Percentiles rank a stretch among this genome's conserved stretches.
phyloP scores from a whole-genome alignment of 2,888 invertebrate genomes.

The Drosophila anceps region DNA sequence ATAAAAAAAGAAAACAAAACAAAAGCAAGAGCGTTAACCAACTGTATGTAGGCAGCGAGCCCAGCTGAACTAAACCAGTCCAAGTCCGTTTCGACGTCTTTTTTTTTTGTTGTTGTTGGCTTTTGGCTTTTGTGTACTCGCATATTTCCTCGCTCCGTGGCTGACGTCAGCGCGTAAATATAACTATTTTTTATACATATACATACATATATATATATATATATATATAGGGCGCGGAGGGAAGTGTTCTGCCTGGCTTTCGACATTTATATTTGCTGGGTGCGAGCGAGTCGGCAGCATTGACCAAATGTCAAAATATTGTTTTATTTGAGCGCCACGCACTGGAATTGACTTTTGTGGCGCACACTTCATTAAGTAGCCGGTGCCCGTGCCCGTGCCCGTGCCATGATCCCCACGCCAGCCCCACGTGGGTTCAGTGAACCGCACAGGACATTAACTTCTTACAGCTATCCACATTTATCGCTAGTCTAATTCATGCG shows the following conservation, averaged over 20 bases:
- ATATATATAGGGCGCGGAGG: constrained; percentile 16
- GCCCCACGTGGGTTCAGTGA: constrained; percentile 22
- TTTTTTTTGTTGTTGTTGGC: constrained; percentile 21
- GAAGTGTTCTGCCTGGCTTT: constrained; percentile 56
- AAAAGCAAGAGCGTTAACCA: not conserved
- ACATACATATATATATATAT: not conserved
- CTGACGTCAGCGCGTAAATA: constrained; percentile 73
- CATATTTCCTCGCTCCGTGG: constrained; percentile 47
- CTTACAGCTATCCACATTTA: constrained; percentile 8
- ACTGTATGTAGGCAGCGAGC: constrained; percentile 28
- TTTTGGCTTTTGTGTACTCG: constrained; percentile 39
- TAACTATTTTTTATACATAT: constrained; percentile 59
- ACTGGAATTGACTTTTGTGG: constrained; percentile 22
- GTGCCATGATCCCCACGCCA: not conserved
- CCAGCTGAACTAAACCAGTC: constrained; percentile 59
- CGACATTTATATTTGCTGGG: constrained; percentile 41
- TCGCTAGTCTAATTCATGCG: constrained; percentile 16
- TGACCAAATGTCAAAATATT: constrained; percentile 27
- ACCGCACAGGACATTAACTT: constrained; percentile 38
- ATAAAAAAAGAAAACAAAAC: not conserved
- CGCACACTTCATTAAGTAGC: constrained; percentile 34
- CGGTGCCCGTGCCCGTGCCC: not conserved
- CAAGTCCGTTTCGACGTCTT: constrained; percentile 50
- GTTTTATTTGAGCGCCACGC: constrained; percentile 16
- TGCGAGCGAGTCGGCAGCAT: constrained; percentile 19